A percentile compares a stretch with the other conserved stretches of the same genome.
phyloP scores from a whole-genome alignment of 2,888 invertebrate species.

The Nipponacmea schrenckii region DNA sequence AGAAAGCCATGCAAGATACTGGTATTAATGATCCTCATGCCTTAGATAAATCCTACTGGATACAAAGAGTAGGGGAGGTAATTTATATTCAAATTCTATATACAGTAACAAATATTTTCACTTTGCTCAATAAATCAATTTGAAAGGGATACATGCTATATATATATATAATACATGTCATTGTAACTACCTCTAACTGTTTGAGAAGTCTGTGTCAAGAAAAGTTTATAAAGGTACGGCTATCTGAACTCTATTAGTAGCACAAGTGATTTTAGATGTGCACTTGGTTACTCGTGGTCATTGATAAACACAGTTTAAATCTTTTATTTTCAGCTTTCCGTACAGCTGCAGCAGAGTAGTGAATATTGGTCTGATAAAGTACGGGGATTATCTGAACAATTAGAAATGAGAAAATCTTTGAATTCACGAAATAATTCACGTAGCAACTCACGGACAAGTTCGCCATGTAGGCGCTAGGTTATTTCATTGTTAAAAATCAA shows the following conservation, averaged over 20 bases:
- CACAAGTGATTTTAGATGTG: too few species aligned
- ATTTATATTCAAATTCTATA: conserved; percentile 18
- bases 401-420: conserved; percentile 25
- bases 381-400: conserved; percentile 49
- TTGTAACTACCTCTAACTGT: too few species aligned
- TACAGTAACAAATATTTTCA: background rate
- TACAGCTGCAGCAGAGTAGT: conserved; percentile 65
- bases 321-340: conserved; percentile 56
- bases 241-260: too few species aligned
- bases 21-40: conserved; percentile 53
- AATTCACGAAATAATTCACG: background rate
- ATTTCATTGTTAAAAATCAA: too few species aligned
- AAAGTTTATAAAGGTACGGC: too few species aligned
- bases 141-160: too few species aligned
- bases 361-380: conserved; percentile 67
- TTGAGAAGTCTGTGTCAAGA: too few species aligned
- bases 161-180: too few species aligned
- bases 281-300: too few species aligned
- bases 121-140: too few species aligned
- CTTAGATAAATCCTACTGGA: conserved; percentile 66
- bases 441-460: background rate
- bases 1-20: conserved; percentile 51
- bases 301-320: background rate
- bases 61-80: conserved; percentile 65
- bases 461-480: background rate